phyloP scores from a whole-genome alignment of 2,888 invertebrate genomes.

The Geophilus truncorum region DNA sequence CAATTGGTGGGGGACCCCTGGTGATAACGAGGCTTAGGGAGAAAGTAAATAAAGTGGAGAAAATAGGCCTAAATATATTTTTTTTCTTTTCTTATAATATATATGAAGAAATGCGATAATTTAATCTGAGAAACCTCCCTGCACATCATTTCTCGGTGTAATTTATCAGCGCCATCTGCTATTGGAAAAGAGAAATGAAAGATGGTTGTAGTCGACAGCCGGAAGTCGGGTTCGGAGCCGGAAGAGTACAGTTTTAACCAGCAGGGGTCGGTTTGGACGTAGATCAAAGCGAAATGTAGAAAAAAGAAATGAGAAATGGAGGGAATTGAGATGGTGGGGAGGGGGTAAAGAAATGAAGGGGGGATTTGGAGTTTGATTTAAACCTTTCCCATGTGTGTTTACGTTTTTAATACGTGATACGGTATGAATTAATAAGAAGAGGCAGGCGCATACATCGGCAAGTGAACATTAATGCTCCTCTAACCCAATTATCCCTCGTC shows the following conservation, averaged over 20 bases:
- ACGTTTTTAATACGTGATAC: background rate
- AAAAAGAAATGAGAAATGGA: background rate
- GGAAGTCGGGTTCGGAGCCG: background rate
- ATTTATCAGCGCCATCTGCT: conserved; percentile 14
- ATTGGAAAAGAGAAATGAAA: background rate
- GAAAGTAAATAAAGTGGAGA: background rate
- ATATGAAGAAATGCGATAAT: too few species aligned
- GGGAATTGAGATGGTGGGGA: too few species aligned
- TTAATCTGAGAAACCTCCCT: background rate
- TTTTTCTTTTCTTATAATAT: too few species aligned
- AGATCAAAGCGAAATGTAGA: background rate
- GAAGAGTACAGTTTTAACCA: background rate
- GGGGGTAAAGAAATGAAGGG: too few species aligned
- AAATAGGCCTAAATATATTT: too few species aligned
- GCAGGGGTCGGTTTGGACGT: background rate
- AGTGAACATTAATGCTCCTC: conserved; percentile 1
- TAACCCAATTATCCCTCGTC: conserved; percentile 11
- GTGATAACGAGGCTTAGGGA: background rate
- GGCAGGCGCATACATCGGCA: background rate
- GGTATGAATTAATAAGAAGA: background rate
- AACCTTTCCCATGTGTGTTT: background rate
- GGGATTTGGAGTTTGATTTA: background rate
- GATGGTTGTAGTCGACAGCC: background rate
- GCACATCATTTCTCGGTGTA: background rate
- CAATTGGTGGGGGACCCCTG: background rate